phyloP scores from a whole-genome alignment of 1,140 invertebrate species.

The Trachymyrmex septentrionalis region DNA sequence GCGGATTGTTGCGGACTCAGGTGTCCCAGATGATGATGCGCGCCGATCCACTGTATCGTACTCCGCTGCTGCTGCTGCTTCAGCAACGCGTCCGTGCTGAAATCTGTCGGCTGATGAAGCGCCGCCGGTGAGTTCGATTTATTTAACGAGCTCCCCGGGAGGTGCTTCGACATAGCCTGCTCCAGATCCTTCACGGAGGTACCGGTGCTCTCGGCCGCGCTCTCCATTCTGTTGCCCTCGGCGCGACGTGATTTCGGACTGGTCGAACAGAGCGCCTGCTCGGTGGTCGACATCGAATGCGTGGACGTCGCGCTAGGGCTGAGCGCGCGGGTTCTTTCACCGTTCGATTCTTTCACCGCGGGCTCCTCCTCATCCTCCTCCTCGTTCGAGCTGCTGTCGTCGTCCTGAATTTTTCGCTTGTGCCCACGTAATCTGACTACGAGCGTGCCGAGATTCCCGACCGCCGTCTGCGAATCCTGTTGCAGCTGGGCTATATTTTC shows the following conservation, averaged over 20 bases:
- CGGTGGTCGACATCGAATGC: slow-evolving; percentile 83
- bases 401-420: slow-evolving; percentile 87
- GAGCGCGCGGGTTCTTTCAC: slow-evolving; percentile 85
- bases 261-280: slow-evolving; percentile 79
- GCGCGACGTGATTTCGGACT: slow-evolving; percentile 85
- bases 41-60: slow-evolving; percentile 97
- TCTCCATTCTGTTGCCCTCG: slow-evolving; percentile 83
- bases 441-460: slow-evolving; percentile 75
- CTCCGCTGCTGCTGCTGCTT: slow-evolving; percentile 94
- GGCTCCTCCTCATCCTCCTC: slow-evolving; percentile 87
- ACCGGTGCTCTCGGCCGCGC: slow-evolving; percentile 82
- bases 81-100: slow-evolving; percentile 94
- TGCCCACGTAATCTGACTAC: slow-evolving; percentile 83
- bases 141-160: slow-evolving; percentile 90
- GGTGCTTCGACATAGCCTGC: slow-evolving; percentile 98
- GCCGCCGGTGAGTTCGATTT: slow-evolving; percentile 87
- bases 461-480: slow-evolving; percentile 78
- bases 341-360: slow-evolving; percentile 76
- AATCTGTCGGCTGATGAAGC: slow-evolving; percentile 92
- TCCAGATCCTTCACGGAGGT: slow-evolving; percentile 96
- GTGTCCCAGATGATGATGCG: slow-evolving; percentile 90
- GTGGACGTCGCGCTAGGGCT: slow-evolving; percentile 88
- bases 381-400: slow-evolving; percentile 87
- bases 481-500: slow-evolving; percentile 87
- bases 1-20: slow-evolving; percentile 89